Conservation (phyloP, 2,888 invertebrate genomes). For the Alsophila aescularia region DNA sequence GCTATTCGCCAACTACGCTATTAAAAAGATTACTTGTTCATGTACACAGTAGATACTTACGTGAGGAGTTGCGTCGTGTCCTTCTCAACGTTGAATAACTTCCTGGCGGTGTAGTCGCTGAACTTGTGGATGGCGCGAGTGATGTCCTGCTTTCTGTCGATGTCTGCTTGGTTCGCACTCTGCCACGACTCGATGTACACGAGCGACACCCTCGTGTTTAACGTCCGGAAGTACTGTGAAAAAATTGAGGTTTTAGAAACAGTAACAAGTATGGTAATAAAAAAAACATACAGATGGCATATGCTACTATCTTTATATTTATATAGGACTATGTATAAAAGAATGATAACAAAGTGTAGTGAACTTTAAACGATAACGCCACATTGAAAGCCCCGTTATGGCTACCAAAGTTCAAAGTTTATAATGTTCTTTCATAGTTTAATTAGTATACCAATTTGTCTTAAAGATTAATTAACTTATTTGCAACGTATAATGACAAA, state of each 20-base stretch:
- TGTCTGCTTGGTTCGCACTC: conserved; percentile 93
- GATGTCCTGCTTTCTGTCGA: conserved; percentile 94
- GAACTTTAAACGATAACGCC: too few species aligned
- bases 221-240: conserved; percentile 93
- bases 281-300: too few species aligned
- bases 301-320: too few species aligned
- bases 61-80: conserved; percentile 97
- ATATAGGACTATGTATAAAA: too few species aligned
- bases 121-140: conserved; percentile 95
- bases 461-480: background rate
- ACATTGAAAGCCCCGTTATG: too few species aligned
- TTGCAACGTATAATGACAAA: background rate
- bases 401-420: too few species aligned
- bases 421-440: too few species aligned
- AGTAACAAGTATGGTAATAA: too few species aligned
- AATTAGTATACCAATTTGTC: background rate
- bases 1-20: too few species aligned
- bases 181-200: conserved; percentile 99
- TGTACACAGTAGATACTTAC: conserved; percentile 82
- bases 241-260: background rate
- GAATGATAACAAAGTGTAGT: too few species aligned
- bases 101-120: conserved; percentile 94
- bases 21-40: background rate
- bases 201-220: conserved; percentile 97
- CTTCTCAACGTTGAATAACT: conserved; percentile 93